phyloP scores from a whole-genome alignment of 2,888 invertebrate genomes.

The Yponomeuta plumbellus region DNA sequence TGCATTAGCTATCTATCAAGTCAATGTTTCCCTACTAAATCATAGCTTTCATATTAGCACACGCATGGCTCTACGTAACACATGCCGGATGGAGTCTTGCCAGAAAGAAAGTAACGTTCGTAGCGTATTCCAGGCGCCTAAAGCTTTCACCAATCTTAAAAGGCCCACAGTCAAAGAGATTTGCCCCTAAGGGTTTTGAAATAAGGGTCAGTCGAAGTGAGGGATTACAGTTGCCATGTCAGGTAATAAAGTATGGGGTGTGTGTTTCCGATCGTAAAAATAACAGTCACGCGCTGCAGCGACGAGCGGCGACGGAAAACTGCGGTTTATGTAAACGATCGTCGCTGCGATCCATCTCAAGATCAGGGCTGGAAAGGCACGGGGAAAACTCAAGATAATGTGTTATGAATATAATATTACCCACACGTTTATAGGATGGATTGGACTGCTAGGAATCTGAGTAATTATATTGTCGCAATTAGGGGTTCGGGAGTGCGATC shows the following conservation, averaged over 20 bases:
- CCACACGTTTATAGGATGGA: too few relatives aligned
- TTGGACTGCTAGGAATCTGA: too few relatives aligned
- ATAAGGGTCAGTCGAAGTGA: not conserved
- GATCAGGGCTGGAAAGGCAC: conserved; percentile 1
- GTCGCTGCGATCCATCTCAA: not conserved
- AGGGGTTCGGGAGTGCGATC: too few relatives aligned
- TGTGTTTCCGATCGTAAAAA: conserved; percentile 47
- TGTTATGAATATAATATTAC: too few relatives aligned
- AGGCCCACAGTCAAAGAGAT: not conserved
- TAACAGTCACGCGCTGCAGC: conserved; percentile 36
- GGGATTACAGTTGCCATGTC: not conserved
- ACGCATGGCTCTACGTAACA: not conserved
- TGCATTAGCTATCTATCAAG: not conserved
- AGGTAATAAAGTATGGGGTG: conserved; percentile 32
- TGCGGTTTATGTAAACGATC: conserved; percentile 24
- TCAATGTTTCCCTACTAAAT: not conserved
- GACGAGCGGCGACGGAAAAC: conserved; percentile 23
- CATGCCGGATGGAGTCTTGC: conserved; percentile 1
- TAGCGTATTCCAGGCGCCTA: not conserved
- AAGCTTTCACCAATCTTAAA: not conserved
- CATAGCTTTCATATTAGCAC: not conserved
- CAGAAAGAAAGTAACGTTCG: conserved; percentile 4
- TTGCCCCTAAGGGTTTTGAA: not conserved
- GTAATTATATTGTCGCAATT: too few relatives aligned
- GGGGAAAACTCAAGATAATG: not conserved